Conservation (phyloP, 2,888 invertebrate species). For the Agonopterix subpropinquella region DNA sequence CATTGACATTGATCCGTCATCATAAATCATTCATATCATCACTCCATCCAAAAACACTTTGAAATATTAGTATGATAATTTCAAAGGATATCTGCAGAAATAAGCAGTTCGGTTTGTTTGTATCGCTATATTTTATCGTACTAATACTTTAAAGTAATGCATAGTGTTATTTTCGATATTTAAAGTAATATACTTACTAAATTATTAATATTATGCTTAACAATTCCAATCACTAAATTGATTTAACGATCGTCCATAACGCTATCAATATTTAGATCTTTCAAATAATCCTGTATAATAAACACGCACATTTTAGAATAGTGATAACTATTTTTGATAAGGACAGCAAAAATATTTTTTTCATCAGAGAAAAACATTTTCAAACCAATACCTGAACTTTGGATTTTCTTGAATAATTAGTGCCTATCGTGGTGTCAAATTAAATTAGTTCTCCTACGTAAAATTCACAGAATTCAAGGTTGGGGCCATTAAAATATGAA, state of each 20-base stretch:
- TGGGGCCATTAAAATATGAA: background rate
- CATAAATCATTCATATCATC: constrained; percentile 52
- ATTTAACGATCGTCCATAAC: constrained; percentile 33
- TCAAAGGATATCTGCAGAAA: no score
- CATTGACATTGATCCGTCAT: constrained; percentile 20
- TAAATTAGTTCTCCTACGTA: constrained; percentile 6
- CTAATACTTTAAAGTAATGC: background rate
- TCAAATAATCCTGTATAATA: constrained; percentile 31
- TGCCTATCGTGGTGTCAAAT: constrained; percentile 19
- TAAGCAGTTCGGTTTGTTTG: no score
- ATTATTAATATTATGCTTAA: constrained; percentile 12
- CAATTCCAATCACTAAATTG: constrained; percentile 11
- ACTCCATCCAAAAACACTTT: constrained; percentile 48
- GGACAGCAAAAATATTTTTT: constrained; percentile 14
- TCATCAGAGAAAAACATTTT: constrained; percentile 13
- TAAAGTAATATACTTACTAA: background rate
- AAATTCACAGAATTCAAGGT: background rate
- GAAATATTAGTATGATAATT: background rate
- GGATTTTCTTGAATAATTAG: no score
- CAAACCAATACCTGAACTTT: background rate
- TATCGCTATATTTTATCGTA: background rate
- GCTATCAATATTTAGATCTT: constrained; percentile 28
- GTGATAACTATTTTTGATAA: constrained; percentile 50
- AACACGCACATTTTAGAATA: constrained; percentile 54
- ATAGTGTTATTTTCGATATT: background rate